A percentile compares a stretch with the other conserved stretches of the same genome.
Conservation (phyloP, 2,113 vertebrate species). For the Tamias sibiricus region DNA sequence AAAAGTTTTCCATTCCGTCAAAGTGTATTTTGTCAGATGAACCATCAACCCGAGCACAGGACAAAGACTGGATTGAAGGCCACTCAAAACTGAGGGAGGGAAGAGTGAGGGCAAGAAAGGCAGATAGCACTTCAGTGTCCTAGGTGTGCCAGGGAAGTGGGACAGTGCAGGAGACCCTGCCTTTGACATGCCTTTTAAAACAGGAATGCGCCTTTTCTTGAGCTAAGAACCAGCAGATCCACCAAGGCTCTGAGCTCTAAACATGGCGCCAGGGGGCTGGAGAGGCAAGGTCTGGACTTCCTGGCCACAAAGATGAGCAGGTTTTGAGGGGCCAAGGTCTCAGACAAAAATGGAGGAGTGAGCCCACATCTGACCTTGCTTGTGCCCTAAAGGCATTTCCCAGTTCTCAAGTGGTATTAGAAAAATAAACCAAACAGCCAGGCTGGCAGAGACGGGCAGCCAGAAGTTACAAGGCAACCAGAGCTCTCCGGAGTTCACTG, state of each 20-base stretch:
- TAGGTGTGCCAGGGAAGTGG: too few species aligned
- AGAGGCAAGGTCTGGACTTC: background rate
- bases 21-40: background rate
- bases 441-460: background rate
- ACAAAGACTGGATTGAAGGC: background rate
- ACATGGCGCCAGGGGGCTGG: fast-evolving
- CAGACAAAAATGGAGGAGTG: background rate
- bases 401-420: background rate
- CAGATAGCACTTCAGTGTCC: fast-evolving
- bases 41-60: fast-evolving
- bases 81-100: background rate
- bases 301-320: background rate
- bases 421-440: background rate
- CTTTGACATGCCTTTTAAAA: background rate
- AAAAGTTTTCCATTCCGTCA: background rate
- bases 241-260: too few species aligned
- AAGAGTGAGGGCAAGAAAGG: fast-evolving
- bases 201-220: background rate
- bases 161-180: background rate
- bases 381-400: background rate
- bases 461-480: background rate
- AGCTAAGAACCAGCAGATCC: background rate
- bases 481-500: background rate
- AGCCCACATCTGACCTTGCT: background rate
- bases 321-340: background rate